Conservation (phyloP, 2,888 invertebrate species). For the Dynastes maya region DNA sequence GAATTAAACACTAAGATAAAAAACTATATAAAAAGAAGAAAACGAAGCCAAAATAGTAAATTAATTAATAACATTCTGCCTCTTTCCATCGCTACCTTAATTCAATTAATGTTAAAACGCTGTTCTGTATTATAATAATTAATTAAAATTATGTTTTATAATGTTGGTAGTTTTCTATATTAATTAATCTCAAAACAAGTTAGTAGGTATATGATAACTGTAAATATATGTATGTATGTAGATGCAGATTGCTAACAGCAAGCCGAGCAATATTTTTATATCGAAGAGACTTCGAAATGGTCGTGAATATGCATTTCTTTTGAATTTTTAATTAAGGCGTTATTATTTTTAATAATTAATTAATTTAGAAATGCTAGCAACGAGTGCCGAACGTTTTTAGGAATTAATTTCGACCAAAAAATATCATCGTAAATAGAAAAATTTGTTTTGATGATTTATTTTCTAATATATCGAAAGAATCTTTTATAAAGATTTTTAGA, state of each 20-base stretch:
- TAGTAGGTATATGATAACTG: slow-evolving; percentile 20
- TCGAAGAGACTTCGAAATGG: slow-evolving; percentile 20
- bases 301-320: slow-evolving; percentile 29
- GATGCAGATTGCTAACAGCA: neutral
- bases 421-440: too few species aligned
- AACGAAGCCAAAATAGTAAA: neutral
- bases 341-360: slow-evolving; percentile 36
- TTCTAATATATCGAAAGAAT: too few species aligned
- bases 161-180: slow-evolving; percentile 29
- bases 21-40: neutral
- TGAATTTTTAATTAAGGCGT: slow-evolving; percentile 36
- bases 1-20: neutral
- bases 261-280: neutral
- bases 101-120: slow-evolving; percentile 38
- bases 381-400: neutral
- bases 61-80: slow-evolving; percentile 29
- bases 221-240: slow-evolving; percentile 4
- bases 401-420: neutral
- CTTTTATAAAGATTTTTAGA: too few species aligned
- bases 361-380: neutral
- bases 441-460: too few species aligned
- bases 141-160: slow-evolving; percentile 44
- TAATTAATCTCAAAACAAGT: slow-evolving; percentile 35
- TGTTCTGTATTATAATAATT: slow-evolving; percentile 43
- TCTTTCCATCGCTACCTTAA: slow-evolving; percentile 28